Base-by-base conservation (phyloP, 2,888 invertebrate species). In the Spodoptera exigua region DNA sequence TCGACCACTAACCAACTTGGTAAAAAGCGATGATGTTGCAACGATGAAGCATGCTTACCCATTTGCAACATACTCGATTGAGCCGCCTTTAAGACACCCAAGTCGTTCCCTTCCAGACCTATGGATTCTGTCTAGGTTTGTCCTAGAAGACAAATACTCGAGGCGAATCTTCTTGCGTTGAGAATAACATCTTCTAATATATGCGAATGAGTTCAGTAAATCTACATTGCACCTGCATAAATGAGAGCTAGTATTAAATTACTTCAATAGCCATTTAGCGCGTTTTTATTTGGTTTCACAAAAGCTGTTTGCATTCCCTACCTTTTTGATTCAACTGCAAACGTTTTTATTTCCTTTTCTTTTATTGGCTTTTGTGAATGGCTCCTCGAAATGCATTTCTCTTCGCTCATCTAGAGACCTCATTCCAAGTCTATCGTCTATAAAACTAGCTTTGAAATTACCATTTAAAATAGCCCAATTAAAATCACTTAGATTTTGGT, bases 231-330 rank as follows among this genome's bases (percentile, higher is more conserved):
- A 1, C 9, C 7, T 1, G 7, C 27, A 27, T 27, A 27, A 27
- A 7, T 27, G 27, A 9, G 27, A 27, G 9, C 7, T 73, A 45
- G 66, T 60, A 59, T 66, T 56, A 68, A 61, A 68, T 66, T 63
- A 62, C 55, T 68, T 57, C 47, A 58, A 48, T 45, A 66, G 52
- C 58, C 66, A 67, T 68, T 66, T 67, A 45, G 41, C 56, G 10
- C 18, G 18, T 47, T 73, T 72, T 76, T 78, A 80, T 80, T 64
- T 69, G 61, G 47, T 48, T 61, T 66, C 67, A 40, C 54, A 45
- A 57, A 49, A 36, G 40, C n/a, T 52, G 52, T 71, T 70, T 46
- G 55, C 55, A 51, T 61, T 53, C 56, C 16, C 45, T 62, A 21
- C 56, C 55, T 41, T 59, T 57, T 52, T 55, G 54, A 72, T 61